These are phyloP conservation scores for Acheta domesticus DNA, from an alignment of 2,888 invertebrate genomes.

Conservation along the genomic window DNA sequence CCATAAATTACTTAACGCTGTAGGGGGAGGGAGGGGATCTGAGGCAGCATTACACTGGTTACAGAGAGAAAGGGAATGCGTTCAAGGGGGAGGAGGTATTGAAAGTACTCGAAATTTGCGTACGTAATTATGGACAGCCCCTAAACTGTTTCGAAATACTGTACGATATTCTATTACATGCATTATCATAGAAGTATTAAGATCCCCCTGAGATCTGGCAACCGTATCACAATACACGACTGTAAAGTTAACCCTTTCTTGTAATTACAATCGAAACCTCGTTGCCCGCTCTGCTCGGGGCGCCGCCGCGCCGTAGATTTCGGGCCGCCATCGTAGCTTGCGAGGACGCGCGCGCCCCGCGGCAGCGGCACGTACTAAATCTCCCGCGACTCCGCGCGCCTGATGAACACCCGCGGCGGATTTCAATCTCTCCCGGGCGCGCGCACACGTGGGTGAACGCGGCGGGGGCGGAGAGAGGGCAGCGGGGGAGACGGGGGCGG, in stretches of 20 bases:
- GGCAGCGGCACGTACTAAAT: not conserved
- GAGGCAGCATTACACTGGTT: too few species aligned
- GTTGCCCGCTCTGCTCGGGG: not conserved
- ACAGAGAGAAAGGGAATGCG: too few species aligned
- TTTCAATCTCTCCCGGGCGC: not conserved
- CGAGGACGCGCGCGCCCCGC: not conserved
- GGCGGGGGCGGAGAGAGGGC: not conserved
- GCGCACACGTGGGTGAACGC: not conserved
- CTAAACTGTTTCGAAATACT: too few species aligned
- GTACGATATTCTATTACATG: too few species aligned
- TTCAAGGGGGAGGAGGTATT: too few species aligned
- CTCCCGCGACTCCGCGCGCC: not conserved
- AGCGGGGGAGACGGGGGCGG: too few species aligned
- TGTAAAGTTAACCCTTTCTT: not conserved
- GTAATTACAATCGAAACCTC: not conserved
- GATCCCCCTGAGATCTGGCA: not conserved
- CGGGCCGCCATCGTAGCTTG: not conserved
- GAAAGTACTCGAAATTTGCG: too few species aligned
- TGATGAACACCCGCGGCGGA: not conserved
- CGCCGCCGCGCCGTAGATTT: conserved; percentile 18
- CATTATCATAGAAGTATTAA: too few species aligned
- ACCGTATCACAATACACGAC: not conserved
- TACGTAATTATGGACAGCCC: too few species aligned
- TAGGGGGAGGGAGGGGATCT: too few species aligned
- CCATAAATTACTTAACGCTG: too few species aligned